Base-by-base conservation (phyloP, 1,140 invertebrate species). In the Cryptotermes secundus region DNA sequence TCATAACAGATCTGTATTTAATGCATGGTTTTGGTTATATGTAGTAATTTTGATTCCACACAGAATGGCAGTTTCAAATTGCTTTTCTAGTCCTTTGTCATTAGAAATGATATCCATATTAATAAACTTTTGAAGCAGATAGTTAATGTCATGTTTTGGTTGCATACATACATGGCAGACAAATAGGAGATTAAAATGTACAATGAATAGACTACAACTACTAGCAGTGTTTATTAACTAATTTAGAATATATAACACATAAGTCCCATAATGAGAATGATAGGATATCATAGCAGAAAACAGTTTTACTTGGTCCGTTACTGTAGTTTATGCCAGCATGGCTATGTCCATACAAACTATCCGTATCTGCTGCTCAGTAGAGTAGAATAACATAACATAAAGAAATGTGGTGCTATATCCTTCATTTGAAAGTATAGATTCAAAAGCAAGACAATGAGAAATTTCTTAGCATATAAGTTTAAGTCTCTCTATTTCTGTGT, bases 1-100 rank as follows among this genome's bases (percentile, higher is more conserved):
- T 72, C 26, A 26, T 26, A 72, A 72, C 59, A 1, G 12, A 19
- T 49, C 16, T 19, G 16, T 49, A 49, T 49, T 49, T 49, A 49
- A 49, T 49, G 45, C 45, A 49, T 22, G 45, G 22, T 49, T 49
- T 49, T 49, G 45, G 19, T 49, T 49, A 49, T 49, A 14, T 72
- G 59, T 72, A 72, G 59, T 72, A 72, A 72, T 31, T 72, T n/a
- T 72, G 59, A 6, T n/a, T 72, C 59, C 31, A 35, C 9, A 34
- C 26, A 81, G 42, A 34, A 81, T 81, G 80, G 6, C n/a, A 35
- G 42, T 81, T 81, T 81, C 22, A 81, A 35, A 36, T 81, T 36
- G 2, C 80, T 35, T 35, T 81, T 81, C 80, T 81, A 81, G 80
- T 81, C 80, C 80, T 22, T n/a, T 81, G 16, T 81, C 34, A 16